These are phyloP conservation scores for Alosa sapidissima DNA, from an alignment of 2,797 vertebrate species.

Conservation along the genomic window DNA sequence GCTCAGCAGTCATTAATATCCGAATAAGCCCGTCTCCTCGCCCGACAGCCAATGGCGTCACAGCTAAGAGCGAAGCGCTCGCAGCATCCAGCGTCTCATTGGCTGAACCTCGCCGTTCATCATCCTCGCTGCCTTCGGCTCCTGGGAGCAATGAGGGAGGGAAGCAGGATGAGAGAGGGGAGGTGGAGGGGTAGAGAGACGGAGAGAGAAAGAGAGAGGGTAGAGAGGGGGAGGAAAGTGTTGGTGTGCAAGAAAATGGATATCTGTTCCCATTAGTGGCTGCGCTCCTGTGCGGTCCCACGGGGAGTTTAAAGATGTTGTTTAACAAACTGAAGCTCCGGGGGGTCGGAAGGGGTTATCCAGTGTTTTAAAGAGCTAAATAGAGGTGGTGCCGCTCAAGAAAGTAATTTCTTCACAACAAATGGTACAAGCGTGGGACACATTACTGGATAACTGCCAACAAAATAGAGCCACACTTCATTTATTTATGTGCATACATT, in stretches of 20 bases:
- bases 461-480: slow-evolving; percentile 10
- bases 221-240: slow-evolving; percentile 42
- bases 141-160: slow-evolving; percentile 61
- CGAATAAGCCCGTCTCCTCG: slow-evolving; percentile 76
- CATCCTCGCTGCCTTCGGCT: slow-evolving; percentile 61
- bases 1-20: slow-evolving; percentile 85
- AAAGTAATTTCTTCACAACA: slow-evolving; percentile 15
- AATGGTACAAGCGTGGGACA: not conserved
- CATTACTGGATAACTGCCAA: slow-evolving; percentile 15
- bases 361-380: slow-evolving; percentile 23
- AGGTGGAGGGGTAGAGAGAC: not conserved
- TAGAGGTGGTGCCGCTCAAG: slow-evolving; percentile 12
- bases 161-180: slow-evolving; percentile 23
- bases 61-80: slow-evolving; percentile 67
- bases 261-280: slow-evolving; percentile 73
- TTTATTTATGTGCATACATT: slow-evolving; percentile 23
- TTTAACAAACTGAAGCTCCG: slow-evolving; percentile 73
- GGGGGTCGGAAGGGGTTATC: slow-evolving; percentile 52
- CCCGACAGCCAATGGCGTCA: slow-evolving; percentile 78
- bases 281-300: slow-evolving; percentile 47
- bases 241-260: slow-evolving; percentile 66
- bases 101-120: slow-evolving; percentile 77
- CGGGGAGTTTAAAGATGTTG: slow-evolving; percentile 66
- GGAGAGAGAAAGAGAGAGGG: slow-evolving; percentile 52
- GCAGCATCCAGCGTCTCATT: slow-evolving; percentile 77